These are phyloP conservation scores for Drosophila ambigua DNA, from an alignment of 1,140 invertebrate species.

Conservation along the genomic window DNA sequence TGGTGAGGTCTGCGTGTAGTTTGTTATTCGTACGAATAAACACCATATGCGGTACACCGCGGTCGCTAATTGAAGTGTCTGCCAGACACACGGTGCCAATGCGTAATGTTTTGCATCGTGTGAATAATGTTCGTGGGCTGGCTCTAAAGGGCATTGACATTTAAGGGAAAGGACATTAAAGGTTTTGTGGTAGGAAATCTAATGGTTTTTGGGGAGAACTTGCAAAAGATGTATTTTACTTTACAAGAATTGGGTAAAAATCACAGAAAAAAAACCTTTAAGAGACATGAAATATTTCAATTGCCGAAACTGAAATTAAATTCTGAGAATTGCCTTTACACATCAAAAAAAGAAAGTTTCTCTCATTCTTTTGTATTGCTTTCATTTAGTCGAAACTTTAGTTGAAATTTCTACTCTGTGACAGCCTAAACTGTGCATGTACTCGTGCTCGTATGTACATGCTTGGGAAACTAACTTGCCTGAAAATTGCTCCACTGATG, in stretches of 20 bases:
- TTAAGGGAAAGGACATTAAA: slow-evolving; percentile 11
- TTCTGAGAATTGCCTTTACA: too few species aligned
- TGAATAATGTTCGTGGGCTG: slow-evolving; percentile 5
- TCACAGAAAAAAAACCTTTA: background rate
- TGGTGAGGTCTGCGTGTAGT: slow-evolving; percentile 3
- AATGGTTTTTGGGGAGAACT: too few species aligned
- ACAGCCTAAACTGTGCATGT: slow-evolving; percentile 26
- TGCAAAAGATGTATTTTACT: too few species aligned
- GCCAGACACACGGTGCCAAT: slow-evolving; percentile 42
- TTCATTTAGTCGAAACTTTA: slow-evolving; percentile 18
- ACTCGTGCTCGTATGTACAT: slow-evolving; percentile 16
- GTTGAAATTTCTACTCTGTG: slow-evolving; percentile 29
- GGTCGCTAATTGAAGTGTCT: slow-evolving; percentile 61
- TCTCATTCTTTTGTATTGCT: background rate
- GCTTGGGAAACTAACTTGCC: slow-evolving; percentile 9
- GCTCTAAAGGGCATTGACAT: slow-evolving; percentile 12
- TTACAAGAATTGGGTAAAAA: too few species aligned
- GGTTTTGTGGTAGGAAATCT: background rate
- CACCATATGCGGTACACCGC: slow-evolving; percentile 48
- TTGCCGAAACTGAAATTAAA: too few species aligned
- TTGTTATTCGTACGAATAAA: slow-evolving; percentile 52
- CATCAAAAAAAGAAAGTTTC: background rate
- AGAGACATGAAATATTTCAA: too few species aligned
- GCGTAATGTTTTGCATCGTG: slow-evolving; percentile 23
- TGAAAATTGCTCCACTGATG: slow-evolving; percentile 39